Evolutionary conservation across 2,797 vertebrate species (phyloP).

Genomic region (Propithecus perrieri): DNA sequence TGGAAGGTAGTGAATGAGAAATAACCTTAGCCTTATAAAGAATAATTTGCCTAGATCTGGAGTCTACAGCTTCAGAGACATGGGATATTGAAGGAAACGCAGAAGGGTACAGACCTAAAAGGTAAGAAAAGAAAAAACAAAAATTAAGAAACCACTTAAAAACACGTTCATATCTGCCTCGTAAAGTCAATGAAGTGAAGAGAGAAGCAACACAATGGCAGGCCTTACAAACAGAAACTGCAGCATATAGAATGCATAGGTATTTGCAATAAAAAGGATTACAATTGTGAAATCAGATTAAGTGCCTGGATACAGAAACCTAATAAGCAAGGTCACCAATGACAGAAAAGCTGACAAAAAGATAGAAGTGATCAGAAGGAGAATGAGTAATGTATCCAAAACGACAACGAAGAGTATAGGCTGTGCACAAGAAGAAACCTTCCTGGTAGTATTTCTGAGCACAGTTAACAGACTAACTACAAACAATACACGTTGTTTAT

Average conservation of each 20-base stretch:
- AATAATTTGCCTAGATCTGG: conserved; percentile 17
- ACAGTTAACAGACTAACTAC: neutral
- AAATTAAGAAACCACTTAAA: conserved; percentile 15
- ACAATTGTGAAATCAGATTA: neutral
- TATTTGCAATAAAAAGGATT: neutral
- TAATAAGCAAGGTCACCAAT: neutral
- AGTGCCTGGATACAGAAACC: neutral
- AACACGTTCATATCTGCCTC: neutral
- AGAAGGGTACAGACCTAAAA: neutral
- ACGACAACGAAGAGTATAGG: neutral
- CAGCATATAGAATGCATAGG: neutral
- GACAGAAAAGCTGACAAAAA: conserved; percentile 40
- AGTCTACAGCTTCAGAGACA: conserved; percentile 39
- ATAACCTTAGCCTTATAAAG: neutral
- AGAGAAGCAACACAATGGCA: neutral
- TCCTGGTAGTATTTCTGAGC: conserved; percentile 32
- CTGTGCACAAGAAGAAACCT: neutral
- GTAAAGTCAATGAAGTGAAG: neutral
- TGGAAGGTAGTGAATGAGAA: neutral
- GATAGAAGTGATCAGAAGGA: neutral
- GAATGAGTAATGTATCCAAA: neutral
- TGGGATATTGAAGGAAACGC: neutral
- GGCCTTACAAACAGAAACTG: neutral
- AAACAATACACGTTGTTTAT: too few relatives aligned
- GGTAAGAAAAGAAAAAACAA: conserved; percentile 33